A percentile compares a stretch with the other conserved stretches of the same genome.
Evolutionary conservation across 2,797 vertebrate genomes (phyloP).

Genomic region (Xyrichtys novacula): DNA sequence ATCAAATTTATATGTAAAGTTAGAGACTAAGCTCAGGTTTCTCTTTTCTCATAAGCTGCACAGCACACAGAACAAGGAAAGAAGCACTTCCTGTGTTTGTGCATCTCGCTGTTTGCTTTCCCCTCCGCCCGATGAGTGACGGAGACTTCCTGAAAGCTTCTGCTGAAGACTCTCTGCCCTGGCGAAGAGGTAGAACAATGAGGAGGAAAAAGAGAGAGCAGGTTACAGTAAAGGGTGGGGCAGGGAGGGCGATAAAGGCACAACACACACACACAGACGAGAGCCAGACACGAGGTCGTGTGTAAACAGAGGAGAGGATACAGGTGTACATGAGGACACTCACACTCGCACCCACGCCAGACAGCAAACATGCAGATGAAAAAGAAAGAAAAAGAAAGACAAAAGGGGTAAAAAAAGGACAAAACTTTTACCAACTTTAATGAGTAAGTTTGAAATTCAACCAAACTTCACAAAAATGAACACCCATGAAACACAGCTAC

Average conservation of each 20-base stretch:
- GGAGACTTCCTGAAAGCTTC: slow-evolving; percentile 63
- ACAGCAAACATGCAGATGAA: slow-evolving; percentile 15
- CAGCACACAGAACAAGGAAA: slow-evolving; percentile 34
- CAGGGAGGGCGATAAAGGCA: slow-evolving; percentile 26
- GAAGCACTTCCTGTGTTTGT: slow-evolving; percentile 73
- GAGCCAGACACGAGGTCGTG: slow-evolving; percentile 6
- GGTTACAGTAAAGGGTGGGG: slow-evolving; percentile 40
- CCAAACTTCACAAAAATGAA: background rate
- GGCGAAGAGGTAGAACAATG: slow-evolving; percentile 60
- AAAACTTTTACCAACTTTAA: background rate
- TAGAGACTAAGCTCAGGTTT: slow-evolving; percentile 27
- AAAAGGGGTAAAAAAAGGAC: background rate
- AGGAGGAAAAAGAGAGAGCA: slow-evolving; percentile 49
- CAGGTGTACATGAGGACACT: slow-evolving; percentile 41
- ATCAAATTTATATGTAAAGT: slow-evolving; percentile 15
- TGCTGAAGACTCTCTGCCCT: slow-evolving; percentile 24
- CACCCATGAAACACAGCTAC: background rate
- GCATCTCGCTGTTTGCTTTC: slow-evolving; percentile 47
- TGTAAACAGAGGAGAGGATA: slow-evolving; percentile 45
- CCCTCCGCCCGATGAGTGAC: slow-evolving; percentile 35
- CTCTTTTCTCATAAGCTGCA: slow-evolving; percentile 35
- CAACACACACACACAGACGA: background rate
- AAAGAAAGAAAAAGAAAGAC: slow-evolving; percentile 1
- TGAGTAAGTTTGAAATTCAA: background rate
- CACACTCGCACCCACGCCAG: slow-evolving; percentile 25